phyloP scores from a whole-genome alignment of 2,797 vertebrate species.

The Gymnopithys bicolor region DNA sequence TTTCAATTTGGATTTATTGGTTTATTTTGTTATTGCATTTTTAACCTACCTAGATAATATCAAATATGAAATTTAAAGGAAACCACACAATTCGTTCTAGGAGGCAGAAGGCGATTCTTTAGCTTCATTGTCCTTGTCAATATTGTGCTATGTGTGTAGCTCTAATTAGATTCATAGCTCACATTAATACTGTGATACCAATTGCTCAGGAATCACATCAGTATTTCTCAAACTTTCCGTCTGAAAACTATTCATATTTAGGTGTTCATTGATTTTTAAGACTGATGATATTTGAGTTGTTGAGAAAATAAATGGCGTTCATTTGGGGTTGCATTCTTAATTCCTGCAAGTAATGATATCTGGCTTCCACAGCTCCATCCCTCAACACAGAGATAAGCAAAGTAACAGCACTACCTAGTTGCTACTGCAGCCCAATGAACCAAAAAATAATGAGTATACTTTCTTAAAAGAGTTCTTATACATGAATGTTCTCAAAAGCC shows the following conservation, averaged over 20 bases:
- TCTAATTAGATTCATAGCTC: slow-evolving; percentile 43
- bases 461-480: not conserved
- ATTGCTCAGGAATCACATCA: slow-evolving; percentile 11
- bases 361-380: not conserved
- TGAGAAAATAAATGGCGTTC: slow-evolving; percentile 49
- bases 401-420: not conserved
- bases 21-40: not conserved
- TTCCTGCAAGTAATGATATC: not conserved
- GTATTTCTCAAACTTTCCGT: not conserved
- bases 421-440: not conserved
- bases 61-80: not conserved
- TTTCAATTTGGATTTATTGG: not conserved
- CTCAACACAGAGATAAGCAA: not conserved
- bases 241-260: slow-evolving; percentile 51
- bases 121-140: slow-evolving; percentile 19
- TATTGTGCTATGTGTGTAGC: not conserved
- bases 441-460: not conserved
- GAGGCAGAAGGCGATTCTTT: not conserved
- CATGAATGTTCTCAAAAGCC: not conserved
- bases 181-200: not conserved
- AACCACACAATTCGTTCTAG: not conserved
- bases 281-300: slow-evolving; percentile 20
- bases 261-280: slow-evolving; percentile 55
- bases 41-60: not conserved
- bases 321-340: slow-evolving; percentile 2